Evolutionary conservation across 1,140 invertebrate genomes (phyloP), one percentile per base, ranked within the genome.

Genomic region (Ganaspis sp.): DNA sequence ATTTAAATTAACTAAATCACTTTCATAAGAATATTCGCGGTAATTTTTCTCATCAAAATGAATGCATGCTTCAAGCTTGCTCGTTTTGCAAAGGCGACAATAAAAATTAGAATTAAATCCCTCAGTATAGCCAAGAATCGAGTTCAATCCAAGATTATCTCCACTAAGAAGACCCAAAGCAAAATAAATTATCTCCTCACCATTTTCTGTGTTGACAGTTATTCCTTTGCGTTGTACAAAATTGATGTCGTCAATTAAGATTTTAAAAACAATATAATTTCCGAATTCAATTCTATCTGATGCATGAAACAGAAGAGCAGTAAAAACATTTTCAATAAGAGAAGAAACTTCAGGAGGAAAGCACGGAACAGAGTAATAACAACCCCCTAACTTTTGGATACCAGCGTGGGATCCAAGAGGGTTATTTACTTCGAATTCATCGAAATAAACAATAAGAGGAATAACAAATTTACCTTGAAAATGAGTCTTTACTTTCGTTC

Each of bases 251-350:
- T 77, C 76, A 3, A 75, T 26, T 12, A 75, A 9, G 15, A 45
- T 75, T 75, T 77, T 9, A 21, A 58, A 75, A 77, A 75, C 49
- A 53, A 17, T n/a, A 53, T 1, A n/a, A 19, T 53, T 53, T 53
- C 17, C 17, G 49, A 17, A 53, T 38, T 74, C 34, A 23, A 19
- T 4, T 69, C 73, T 42, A 58, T 77, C 72, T 5, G 38, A 58
- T 26, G 75, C 71, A 53, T 72, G 54, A 29, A 75, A 74, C 11
- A 81, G 69, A 11, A 49, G 40, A 70, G 69, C 69, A 12, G 75
- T 37, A 71, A 81, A 81, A 73, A 81, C 77, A 75, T 81, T 81
- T 73, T 81, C 76, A 6, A 81, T 9, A 37, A 70, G 37, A 54
- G 76, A 81, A 70, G n/a, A 12, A 37, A 73, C 74, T 64, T 81